These are phyloP conservation scores for Himalopsyche japonica DNA, from an alignment of 2,888 invertebrate genomes.

Conservation along the genomic window DNA sequence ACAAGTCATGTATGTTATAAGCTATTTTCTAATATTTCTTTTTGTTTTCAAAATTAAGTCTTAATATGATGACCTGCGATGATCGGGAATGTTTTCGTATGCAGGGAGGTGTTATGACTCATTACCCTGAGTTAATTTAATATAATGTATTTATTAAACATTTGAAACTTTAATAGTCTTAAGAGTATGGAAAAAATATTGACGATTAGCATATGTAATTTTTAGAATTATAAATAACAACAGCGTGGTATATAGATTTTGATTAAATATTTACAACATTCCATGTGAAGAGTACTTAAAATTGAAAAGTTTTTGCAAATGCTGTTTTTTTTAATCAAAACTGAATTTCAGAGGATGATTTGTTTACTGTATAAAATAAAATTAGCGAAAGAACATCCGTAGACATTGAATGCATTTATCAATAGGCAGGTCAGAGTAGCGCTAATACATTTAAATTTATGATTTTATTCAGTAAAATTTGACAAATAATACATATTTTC, in stretches of 20 bases:
- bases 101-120: neutral
- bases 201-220: neutral
- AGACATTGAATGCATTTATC: neutral
- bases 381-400: neutral
- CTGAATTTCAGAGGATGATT: neutral
- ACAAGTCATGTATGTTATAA: slow-evolving; percentile 12
- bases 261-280: neutral
- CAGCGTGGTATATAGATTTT: neutral
- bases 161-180: neutral
- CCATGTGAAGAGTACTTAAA: neutral
- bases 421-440: neutral
- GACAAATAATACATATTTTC: too few relatives aligned
- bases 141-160: neutral
- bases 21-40: slow-evolving; percentile 3
- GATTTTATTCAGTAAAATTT: too few relatives aligned
- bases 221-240: neutral
- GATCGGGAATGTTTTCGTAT: neutral
- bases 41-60: slow-evolving; percentile 1
- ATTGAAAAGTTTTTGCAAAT: neutral
- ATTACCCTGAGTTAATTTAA: neutral
- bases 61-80: slow-evolving; percentile 19
- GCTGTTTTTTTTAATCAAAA: neutral
- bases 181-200: neutral
- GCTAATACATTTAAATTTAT: neutral
- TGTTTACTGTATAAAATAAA: neutral